Conservation (phyloP, 2,113 vertebrate species). For the Eubucco bourcierii region DNA sequence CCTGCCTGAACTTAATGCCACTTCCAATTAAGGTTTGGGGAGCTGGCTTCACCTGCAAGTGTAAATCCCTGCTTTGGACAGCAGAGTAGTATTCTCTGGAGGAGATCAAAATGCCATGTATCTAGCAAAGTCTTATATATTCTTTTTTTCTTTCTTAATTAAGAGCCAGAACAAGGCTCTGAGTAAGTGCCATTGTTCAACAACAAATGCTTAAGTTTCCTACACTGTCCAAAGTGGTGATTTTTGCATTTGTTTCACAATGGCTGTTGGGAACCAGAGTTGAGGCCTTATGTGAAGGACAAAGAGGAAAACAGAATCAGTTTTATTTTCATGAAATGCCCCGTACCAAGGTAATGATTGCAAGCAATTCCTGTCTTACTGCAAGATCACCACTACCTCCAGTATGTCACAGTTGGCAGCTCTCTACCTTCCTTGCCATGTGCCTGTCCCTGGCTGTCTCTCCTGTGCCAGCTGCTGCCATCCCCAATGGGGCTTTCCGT, state of each 20-base stretch:
- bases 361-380: background rate
- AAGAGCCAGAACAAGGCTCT: background rate
- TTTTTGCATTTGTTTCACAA: background rate
- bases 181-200: background rate
- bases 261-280: background rate
- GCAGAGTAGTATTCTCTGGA: background rate
- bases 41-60: background rate
- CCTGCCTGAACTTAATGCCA: background rate
- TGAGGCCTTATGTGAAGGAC: background rate
- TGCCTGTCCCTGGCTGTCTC: accelerated
- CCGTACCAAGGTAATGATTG: background rate
- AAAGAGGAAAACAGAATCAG: background rate
- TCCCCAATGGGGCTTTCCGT: background rate
- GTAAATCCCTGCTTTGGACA: constrained; percentile 16
- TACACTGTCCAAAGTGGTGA: background rate
- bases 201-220: background rate
- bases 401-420: accelerated
- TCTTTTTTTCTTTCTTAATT: constrained; percentile 25
- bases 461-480: accelerated
- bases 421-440: background rate
- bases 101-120: constrained; percentile 21
- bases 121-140: background rate
- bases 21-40: constrained; percentile 5
- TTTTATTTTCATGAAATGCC: background rate
- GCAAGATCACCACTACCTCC: background rate